Percentiles rank a stretch among this genome's conserved stretches.
Evolutionary conservation across 2,888 invertebrate genomes (phyloP).

Genomic region (Heliconius aoede): DNA sequence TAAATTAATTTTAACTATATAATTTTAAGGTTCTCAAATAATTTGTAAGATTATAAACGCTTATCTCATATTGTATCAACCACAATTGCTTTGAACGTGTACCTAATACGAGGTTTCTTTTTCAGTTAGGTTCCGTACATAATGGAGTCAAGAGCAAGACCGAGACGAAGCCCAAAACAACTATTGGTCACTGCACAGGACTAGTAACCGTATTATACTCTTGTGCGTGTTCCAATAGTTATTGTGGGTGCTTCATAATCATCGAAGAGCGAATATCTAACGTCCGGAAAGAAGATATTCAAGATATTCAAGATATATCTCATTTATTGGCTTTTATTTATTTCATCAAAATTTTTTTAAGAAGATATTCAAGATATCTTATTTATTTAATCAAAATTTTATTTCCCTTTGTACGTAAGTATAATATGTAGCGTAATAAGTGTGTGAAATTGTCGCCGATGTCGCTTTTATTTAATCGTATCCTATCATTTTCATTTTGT

Average conservation of each 20-base stretch:
- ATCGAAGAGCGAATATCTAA: constrained; percentile 52
- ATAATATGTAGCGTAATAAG: constrained; percentile 20
- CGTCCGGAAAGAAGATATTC: neutral
- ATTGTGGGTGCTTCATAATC: constrained; percentile 90
- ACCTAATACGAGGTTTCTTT: constrained; percentile 45
- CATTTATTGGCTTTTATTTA: constrained; percentile 41
- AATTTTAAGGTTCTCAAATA: neutral
- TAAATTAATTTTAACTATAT: neutral
- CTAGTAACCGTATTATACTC: constrained; percentile 91
- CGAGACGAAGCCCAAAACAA: constrained; percentile 90
- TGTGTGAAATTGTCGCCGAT: constrained; percentile 26
- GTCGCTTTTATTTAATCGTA: neutral
- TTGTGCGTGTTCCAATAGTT: constrained; percentile 99
- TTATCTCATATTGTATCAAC: constrained; percentile 7
- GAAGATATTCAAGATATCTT: constrained; percentile 43
- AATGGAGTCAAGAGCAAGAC: constrained; percentile 37
- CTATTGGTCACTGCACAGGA: constrained; percentile 99
- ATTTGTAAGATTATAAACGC: neutral
- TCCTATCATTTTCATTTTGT: constrained; percentile 18
- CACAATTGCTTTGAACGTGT: constrained; percentile 24
- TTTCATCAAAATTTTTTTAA: constrained; percentile 35
- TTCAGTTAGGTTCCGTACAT: constrained; percentile 39
- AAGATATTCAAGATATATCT: constrained; percentile 45
- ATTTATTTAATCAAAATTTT: constrained; percentile 39
- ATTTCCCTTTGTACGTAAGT: constrained; percentile 39